A percentile compares a stretch with the other conserved stretches of the same genome.
These are phyloP conservation scores for Baccha elongata DNA, from an alignment of 2,888 invertebrate species.

Conservation along the genomic window DNA sequence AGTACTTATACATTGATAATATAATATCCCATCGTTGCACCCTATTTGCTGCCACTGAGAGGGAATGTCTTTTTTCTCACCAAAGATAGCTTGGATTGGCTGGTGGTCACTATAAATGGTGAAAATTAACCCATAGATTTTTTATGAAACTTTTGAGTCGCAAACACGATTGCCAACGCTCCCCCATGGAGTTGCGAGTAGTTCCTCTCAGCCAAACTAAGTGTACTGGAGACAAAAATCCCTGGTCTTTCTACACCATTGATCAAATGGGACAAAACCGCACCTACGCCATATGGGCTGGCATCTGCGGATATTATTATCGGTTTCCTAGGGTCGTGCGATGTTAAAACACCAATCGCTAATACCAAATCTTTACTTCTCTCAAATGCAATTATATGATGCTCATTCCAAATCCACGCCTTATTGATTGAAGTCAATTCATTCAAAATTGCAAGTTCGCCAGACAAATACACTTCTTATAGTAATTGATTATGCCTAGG, in stretches of 20 bases:
- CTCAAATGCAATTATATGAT: not conserved
- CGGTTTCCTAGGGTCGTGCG: not conserved
- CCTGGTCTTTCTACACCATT: conserved; percentile 56
- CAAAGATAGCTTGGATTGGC: not conserved
- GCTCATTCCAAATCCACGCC: not conserved
- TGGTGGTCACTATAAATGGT: no score
- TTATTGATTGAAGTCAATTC: conserved; percentile 6
- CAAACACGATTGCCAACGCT: no score
- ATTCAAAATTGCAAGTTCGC: conserved; percentile 35
- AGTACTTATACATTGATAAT: not conserved
- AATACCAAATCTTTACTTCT: not conserved
- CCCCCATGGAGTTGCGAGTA: no score
- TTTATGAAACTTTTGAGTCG: not conserved
- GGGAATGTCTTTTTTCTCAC: not conserved
- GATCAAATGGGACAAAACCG: conserved; percentile 47
- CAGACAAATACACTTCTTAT: conserved; percentile 58
- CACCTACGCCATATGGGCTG: conserved; percentile 39
- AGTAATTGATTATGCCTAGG: conserved; percentile 61
- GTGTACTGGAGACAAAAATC: conserved; percentile 50
- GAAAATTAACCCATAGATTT: no score
- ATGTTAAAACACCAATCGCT: not conserved
- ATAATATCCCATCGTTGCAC: not conserved
- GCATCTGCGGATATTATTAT: conserved; percentile 28
- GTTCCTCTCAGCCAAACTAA: conserved; percentile 17
- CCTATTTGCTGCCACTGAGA: conserved; percentile 4